These are phyloP conservation scores for Magallana ariakensis DNA, from an alignment of 1,140 invertebrate species.

Conservation along the genomic window DNA sequence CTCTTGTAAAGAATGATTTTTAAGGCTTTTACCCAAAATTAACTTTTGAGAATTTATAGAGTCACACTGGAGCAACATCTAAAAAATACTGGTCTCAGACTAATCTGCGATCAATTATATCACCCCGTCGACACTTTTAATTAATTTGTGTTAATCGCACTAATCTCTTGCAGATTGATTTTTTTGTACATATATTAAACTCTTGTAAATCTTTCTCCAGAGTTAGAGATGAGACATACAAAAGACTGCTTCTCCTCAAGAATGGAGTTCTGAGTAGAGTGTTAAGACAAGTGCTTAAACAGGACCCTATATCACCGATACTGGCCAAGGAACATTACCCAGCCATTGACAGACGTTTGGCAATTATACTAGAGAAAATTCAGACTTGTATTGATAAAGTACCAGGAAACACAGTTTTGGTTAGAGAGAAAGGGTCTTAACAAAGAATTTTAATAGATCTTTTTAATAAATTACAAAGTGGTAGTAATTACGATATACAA, in stretches of 20 bases:
- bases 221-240: slow-evolving; percentile 76
- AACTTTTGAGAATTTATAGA: no score
- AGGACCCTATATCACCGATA: slow-evolving; percentile 83
- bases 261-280: slow-evolving; percentile 82
- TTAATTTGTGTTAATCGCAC: no score
- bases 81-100: no score
- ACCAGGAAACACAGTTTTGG: slow-evolving; percentile 40
- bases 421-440: slow-evolving; percentile 28
- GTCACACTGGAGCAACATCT: no score
- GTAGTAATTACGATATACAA: no score
- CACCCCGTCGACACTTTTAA: no score
- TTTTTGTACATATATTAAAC: no score
- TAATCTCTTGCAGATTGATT: no score
- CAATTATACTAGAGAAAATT: slow-evolving; percentile 60
- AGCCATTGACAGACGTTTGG: slow-evolving; percentile 89
- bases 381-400: slow-evolving; percentile 62
- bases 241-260: slow-evolving; percentile 84
- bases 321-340: slow-evolving; percentile 87
- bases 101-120: no score
- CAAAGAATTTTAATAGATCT: neutral
- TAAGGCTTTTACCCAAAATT: no score
- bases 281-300: slow-evolving; percentile 80
- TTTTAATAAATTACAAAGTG: no score
- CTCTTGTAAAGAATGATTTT: no score
- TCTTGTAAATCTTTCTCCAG: slow-evolving; percentile 45